Base-by-base conservation (phyloP, 1,140 invertebrate species). In the Lysiphlebus fabarum region DNA sequence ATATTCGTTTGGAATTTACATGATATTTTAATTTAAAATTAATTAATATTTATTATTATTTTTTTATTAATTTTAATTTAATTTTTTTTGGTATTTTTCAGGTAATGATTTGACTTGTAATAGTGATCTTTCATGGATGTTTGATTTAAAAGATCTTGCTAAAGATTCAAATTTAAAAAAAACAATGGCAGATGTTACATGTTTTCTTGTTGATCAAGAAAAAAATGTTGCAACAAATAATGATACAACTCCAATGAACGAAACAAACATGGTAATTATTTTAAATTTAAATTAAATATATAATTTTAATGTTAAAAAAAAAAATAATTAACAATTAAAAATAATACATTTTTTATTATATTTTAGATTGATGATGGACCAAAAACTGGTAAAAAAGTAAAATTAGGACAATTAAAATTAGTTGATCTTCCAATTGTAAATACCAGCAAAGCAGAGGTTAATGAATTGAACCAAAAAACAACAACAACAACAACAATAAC, bases 51-150 rank as follows among this genome's bases (percentile, higher is more conserved):
- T 40, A 7, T 40, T 40, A 8, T 40, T 8, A 40, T 40, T 40
- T 40, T 40, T 40, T 9, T 40, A 11, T 40, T 40, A 11, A 40
- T 40, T 40, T 11, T 40, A 1, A 26, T 33, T 33, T 59, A 45
- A 48, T 63, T 43, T 53, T 38, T 40, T 5, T 42, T 17, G 50
- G 17, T 67, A 61, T 70, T 64, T 82, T 81, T 58, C 84, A 91
- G 89, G 86, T 68, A 91, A 90, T 79, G 85, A 85, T 71, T 87
- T 91, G 77, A 82, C 85, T 60, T 91, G 90, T 76, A 87, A 91
- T 81, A 90, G 88, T 72, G 85, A 87, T 61, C 77, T 91, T 58
- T 82, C 85, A 54, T 91, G 89, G 89, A 86, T 90, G 75, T 86
- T 87, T 74, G 79, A 79, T 41, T 73, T 91, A 57, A 83, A 83